phyloP scores from a whole-genome alignment of 2,888 invertebrate species.

The Scaptomyza reducta region DNA sequence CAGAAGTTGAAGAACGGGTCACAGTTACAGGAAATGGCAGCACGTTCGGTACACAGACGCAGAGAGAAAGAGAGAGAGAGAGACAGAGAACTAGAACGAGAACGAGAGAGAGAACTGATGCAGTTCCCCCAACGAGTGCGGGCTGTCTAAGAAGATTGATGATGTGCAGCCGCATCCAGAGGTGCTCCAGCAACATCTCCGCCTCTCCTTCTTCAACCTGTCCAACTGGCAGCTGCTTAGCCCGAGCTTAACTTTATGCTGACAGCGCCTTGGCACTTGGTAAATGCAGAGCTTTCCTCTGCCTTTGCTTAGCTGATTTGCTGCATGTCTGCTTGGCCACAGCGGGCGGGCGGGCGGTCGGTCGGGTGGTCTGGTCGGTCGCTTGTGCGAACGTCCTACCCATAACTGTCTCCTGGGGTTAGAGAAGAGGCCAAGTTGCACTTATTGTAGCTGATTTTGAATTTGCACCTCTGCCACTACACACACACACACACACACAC shows the following conservation, averaged over 20 bases:
- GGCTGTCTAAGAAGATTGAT: conserved; percentile 77
- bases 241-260: conserved; percentile 74
- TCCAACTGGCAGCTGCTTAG: conserved; percentile 61
- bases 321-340: conserved; percentile 56
- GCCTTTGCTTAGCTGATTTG: conserved; percentile 65
- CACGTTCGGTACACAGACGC: conserved; percentile 70
- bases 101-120: conserved; percentile 36
- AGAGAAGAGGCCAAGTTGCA: conserved; percentile 27
- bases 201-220: not conserved
- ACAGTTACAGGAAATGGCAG: conserved; percentile 60
- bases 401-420: not conserved
- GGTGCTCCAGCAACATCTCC: conserved; percentile 24
- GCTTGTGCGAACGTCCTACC: not conserved
- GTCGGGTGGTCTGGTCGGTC: not conserved
- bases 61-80: not conserved
- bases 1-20: conserved; percentile 2
- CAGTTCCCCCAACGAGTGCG: conserved; percentile 51
- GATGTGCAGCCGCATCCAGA: conserved; percentile 59
- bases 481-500: not conserved
- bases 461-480: conserved; percentile 47
- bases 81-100: conserved; percentile 1
- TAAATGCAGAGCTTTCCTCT: conserved; percentile 56
- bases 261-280: conserved; percentile 74
- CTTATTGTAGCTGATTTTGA: conserved; percentile 54
- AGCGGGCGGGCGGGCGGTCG: conserved; percentile 6